Conservation (phyloP, 2,113 vertebrate species). For the Takifugu bimaculatus region DNA sequence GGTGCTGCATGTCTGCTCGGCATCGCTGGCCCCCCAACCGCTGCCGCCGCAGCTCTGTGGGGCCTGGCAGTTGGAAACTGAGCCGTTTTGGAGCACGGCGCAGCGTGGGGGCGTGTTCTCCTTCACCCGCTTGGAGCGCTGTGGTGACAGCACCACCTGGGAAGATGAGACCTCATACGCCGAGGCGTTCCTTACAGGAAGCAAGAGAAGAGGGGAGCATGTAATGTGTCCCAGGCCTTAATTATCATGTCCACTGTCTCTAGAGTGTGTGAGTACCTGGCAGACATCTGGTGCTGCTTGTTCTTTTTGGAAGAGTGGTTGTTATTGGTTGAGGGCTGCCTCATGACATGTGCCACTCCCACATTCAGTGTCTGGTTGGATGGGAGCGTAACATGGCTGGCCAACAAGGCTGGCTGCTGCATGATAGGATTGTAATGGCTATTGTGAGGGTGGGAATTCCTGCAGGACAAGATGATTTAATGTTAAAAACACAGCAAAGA, state of each 20-base stretch:
- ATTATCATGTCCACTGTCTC: background rate
- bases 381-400: constrained; percentile 90
- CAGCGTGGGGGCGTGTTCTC: constrained; percentile 97
- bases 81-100: constrained; percentile 83
- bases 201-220: constrained; percentile 2
- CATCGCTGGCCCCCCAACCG: constrained; percentile 81
- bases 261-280: constrained; percentile 72
- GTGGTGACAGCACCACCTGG: constrained; percentile 86
- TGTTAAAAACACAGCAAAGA: constrained; percentile 8
- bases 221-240: background rate
- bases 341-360: constrained; percentile 97
- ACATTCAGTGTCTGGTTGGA: constrained; percentile 93
- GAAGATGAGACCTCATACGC: constrained; percentile 92
- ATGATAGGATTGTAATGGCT: constrained; percentile 99
- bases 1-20: constrained; percentile 80
- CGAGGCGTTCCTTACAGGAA: constrained; percentile 80
- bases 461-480: constrained; percentile 42
- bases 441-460: constrained; percentile 89
- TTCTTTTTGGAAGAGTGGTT: constrained; percentile 87
- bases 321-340: constrained; percentile 85
- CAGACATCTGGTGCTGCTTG: constrained; percentile 89
- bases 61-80: constrained; percentile 77
- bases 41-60: constrained; percentile 79
- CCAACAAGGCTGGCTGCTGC: constrained; percentile 93
- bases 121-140: constrained; percentile 95